These are phyloP conservation scores for Myripristis murdjan DNA, from an alignment of 2,797 vertebrate genomes.

Conservation along the genomic window DNA sequence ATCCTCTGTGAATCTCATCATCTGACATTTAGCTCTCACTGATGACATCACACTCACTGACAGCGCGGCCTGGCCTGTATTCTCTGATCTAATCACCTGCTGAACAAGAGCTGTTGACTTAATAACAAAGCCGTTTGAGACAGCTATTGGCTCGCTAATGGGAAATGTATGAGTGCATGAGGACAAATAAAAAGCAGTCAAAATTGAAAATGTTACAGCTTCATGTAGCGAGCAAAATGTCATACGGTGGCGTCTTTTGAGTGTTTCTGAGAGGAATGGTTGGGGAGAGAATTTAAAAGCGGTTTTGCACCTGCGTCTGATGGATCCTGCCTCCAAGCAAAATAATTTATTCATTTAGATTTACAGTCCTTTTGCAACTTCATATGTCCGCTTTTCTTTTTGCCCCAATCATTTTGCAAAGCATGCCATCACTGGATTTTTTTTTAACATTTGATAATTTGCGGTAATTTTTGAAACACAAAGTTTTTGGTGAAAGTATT, in stretches of 20 bases:
- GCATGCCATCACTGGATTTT: too few relatives aligned
- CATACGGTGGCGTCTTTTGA: neutral
- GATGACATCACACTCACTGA: slow-evolving; percentile 63
- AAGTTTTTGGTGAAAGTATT: too few relatives aligned
- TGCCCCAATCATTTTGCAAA: too few relatives aligned
- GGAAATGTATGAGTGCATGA: slow-evolving; percentile 48
- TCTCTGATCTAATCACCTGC: slow-evolving; percentile 75
- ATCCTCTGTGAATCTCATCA: slow-evolving; percentile 55
- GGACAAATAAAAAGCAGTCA: slow-evolving; percentile 48
- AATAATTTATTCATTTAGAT: neutral
- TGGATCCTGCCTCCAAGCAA: neutral
- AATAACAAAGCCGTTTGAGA: slow-evolving; percentile 63
- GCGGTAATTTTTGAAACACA: too few relatives aligned
- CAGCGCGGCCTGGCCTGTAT: slow-evolving; percentile 47
- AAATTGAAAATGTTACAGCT: slow-evolving; percentile 46
- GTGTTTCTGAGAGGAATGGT: too few relatives aligned
- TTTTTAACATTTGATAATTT: too few relatives aligned
- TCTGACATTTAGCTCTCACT: slow-evolving; percentile 64
- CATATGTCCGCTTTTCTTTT: too few relatives aligned
- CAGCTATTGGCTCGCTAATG: slow-evolving; percentile 51
- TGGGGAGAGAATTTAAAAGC: neutral
- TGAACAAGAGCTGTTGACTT: slow-evolving; percentile 73
- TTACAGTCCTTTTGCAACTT: neutral
- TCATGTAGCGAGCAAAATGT: too few relatives aligned
- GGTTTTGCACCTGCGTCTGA: slow-evolving; percentile 1